Evolutionary conservation across 2,888 invertebrate species (phyloP).

Genomic region (Drosophila tripunctata): DNA sequence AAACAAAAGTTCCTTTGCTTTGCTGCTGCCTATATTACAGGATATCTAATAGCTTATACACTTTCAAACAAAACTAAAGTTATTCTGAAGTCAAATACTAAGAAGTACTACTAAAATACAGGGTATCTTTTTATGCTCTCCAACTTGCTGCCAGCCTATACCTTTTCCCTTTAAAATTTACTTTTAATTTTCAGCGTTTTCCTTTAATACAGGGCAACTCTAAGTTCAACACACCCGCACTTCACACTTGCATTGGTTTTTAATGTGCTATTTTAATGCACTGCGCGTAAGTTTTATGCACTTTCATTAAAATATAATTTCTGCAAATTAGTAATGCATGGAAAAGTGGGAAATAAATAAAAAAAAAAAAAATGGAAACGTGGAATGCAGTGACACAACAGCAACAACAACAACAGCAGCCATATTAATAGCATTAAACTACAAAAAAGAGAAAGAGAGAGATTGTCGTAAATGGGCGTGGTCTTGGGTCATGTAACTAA

Average conservation of each 20-base stretch:
- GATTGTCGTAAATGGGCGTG: background rate
- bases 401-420: constrained; percentile 17
- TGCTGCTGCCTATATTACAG: too few relatives aligned
- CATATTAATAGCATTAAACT: constrained; percentile 34
- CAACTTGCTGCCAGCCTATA: too few relatives aligned
- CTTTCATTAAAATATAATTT: constrained; percentile 56
- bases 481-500: constrained; percentile 55
- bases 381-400: background rate
- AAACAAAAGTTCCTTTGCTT: too few relatives aligned
- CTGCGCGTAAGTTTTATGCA: constrained; percentile 40
- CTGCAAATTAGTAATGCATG: constrained; percentile 21
- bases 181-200: too few relatives aligned
- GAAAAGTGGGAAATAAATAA: constrained; percentile 3
- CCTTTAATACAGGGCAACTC: background rate
- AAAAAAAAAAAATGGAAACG: too few relatives aligned
- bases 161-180: background rate
- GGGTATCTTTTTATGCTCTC: background rate
- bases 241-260: constrained; percentile 2
- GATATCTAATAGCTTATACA: too few relatives aligned
- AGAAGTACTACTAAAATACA: background rate
- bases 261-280: constrained; percentile 50
- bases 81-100: too few relatives aligned
- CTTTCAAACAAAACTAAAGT: too few relatives aligned
- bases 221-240: background rate
- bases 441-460: background rate